Conservation (phyloP, 30 jellyfish, hydroid and myxozoan species). For the Rhopilema esculentum region DNA sequence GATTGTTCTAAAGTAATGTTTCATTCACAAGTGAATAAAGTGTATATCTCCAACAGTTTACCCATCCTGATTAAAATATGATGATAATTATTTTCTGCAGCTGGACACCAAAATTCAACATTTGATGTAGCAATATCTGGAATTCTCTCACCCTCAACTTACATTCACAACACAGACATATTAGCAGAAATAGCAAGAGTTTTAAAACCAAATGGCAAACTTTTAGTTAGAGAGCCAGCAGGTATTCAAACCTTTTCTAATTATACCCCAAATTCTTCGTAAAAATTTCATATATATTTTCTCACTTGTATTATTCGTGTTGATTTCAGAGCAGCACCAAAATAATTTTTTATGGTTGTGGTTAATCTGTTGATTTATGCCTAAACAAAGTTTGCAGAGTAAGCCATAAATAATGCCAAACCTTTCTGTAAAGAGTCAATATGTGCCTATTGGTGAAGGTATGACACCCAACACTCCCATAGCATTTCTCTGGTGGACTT, state of each 20-base stretch:
- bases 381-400: too few species aligned
- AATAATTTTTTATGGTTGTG: neutral
- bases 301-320: neutral
- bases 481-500: too few species aligned
- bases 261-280: neutral
- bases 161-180: slow-evolving; percentile 77
- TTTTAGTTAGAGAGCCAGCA: slow-evolving; percentile 77
- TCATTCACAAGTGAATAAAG: too few species aligned
- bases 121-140: slow-evolving; percentile 94
- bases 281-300: neutral
- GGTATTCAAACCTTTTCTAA: slow-evolving; percentile 45
- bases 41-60: too few species aligned
- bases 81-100: too few species aligned
- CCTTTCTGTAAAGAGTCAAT: too few species aligned
- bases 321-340: neutral
- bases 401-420: too few species aligned
- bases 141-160: slow-evolving; percentile 73
- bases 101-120: slow-evolving; percentile 78
- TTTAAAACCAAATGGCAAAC: slow-evolving; percentile 82
- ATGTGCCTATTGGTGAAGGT: too few species aligned
- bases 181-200: slow-evolving; percentile 81
- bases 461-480: too few species aligned
- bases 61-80: too few species aligned
- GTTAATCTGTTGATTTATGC: too few species aligned
- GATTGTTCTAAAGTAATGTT: too few species aligned